Percentiles rank a stretch among this genome's conserved stretches.
phyloP scores from a whole-genome alignment of 2,797 vertebrate genomes.

The Phoeniculus purpureus region DNA sequence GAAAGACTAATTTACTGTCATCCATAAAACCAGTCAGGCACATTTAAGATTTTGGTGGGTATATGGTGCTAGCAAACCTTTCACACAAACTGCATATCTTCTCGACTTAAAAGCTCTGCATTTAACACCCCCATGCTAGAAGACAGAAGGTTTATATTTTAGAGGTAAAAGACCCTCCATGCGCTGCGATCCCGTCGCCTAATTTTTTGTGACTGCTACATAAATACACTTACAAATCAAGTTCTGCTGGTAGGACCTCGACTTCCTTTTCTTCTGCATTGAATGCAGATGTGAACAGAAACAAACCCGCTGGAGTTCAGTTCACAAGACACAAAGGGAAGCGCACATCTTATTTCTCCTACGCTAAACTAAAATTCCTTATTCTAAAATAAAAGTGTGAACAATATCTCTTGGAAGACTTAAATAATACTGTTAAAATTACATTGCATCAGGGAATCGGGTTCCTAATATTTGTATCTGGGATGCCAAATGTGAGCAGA shows the following conservation, averaged over 20 bases:
- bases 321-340: background rate
- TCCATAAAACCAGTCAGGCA: conserved; percentile 73
- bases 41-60: conserved; percentile 60
- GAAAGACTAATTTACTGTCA: conserved; percentile 71
- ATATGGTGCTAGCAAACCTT: conserved; percentile 51
- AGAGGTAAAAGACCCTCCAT: conserved; percentile 4
- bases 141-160: conserved; percentile 2
- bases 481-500: conserved; percentile 79
- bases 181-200: background rate
- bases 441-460: conserved; percentile 45
- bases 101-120: conserved; percentile 54
- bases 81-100: conserved; percentile 45
- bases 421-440: conserved; percentile 55
- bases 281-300: background rate
- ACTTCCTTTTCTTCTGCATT: background rate
- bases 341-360: background rate
- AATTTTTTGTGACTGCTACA: background rate
- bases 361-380: background rate
- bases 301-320: background rate
- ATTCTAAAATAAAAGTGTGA: conserved; percentile 11
- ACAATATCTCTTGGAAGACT: conserved; percentile 43
- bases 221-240: background rate
- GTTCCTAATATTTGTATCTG: conserved; percentile 79
- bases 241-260: background rate
- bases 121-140: conserved; percentile 40